Percentiles rank a stretch among this genome's conserved stretches.
Evolutionary conservation across 1,140 invertebrate species (phyloP).

Genomic region (Aphaenogaster rudis): DNA sequence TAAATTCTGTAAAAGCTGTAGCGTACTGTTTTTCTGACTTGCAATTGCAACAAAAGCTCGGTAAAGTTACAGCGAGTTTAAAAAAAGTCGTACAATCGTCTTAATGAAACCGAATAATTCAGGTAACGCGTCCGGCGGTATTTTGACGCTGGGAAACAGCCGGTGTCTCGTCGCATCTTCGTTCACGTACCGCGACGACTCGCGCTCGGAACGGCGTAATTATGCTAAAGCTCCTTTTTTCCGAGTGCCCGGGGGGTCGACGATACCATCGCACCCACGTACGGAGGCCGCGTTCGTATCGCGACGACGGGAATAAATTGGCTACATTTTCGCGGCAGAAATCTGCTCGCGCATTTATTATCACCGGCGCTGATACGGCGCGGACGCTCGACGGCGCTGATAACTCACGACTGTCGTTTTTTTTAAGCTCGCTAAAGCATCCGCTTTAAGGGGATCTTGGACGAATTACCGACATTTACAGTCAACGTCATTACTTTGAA

Average conservation of each 20-base stretch:
- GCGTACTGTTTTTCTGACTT: not conserved
- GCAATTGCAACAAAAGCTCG: not conserved
- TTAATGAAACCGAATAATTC: constrained; percentile 26
- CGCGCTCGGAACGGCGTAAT: constrained; percentile 44
- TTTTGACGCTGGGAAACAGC: not conserved
- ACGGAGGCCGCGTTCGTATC: constrained; percentile 10
- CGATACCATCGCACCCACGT: constrained; percentile 45
- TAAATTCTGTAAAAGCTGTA: not conserved
- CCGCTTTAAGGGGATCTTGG: not conserved
- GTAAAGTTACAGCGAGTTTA: not conserved
- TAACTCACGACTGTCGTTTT: not conserved
- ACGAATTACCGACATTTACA: too few species aligned
- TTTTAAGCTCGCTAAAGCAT: not conserved
- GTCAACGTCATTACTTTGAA: too few species aligned
- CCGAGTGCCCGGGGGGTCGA: not conserved
- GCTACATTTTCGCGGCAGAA: constrained; percentile 40
- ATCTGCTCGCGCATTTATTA: constrained; percentile 52
- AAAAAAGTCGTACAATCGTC: constrained; percentile 8
- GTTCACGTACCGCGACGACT: not conserved
- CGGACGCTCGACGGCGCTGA: constrained; percentile 11
- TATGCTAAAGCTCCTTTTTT: constrained; percentile 44
- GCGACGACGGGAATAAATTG: constrained; percentile 28
- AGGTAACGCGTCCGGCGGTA: not conserved
- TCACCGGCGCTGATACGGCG: constrained; percentile 6
- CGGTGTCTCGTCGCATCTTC: constrained; percentile 12